A percentile compares a stretch with the other conserved stretches of the same genome.
These are phyloP conservation scores for Rhingia campestris DNA, from an alignment of 2,888 invertebrate species.

Conservation along the genomic window DNA sequence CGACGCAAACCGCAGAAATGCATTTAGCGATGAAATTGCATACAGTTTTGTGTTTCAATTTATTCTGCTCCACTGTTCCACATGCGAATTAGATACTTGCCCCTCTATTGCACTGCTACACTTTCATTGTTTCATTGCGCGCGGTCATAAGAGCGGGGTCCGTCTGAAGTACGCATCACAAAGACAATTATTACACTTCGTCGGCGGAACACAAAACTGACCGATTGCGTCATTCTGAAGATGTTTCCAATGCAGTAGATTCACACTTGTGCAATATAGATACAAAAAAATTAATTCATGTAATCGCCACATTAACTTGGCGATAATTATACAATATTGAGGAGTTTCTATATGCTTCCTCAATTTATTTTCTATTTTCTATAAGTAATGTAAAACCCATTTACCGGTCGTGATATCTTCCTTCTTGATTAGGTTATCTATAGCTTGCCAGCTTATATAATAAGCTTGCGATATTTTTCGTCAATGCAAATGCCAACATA, in stretches of 20 bases:
- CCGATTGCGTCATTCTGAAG: slow-evolving; percentile 42
- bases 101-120: slow-evolving; percentile 32
- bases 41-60: slow-evolving; percentile 27
- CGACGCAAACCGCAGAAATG: slow-evolving; percentile 22
- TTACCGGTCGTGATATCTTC: slow-evolving; percentile 8
- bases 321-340: slow-evolving; percentile 15
- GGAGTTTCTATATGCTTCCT: slow-evolving; percentile 7
- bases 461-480: too few species aligned
- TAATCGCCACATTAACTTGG: slow-evolving; percentile 7
- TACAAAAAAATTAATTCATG: not conserved
- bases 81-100: slow-evolving; percentile 38
- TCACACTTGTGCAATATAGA: not conserved
- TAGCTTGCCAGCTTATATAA: not conserved
- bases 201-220: slow-evolving; percentile 17
- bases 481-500: not conserved
- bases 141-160: not conserved
- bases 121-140: slow-evolving; percentile 12
- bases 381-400: not conserved
- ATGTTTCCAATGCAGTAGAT: slow-evolving; percentile 5
- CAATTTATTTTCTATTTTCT: slow-evolving; percentile 11
- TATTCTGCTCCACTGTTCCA: slow-evolving; percentile 25
- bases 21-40: slow-evolving; percentile 27
- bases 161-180: not conserved
- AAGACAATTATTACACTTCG: slow-evolving; percentile 28
- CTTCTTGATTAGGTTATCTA: slow-evolving; percentile 11